These are phyloP conservation scores for Danionella cerebrum DNA, from an alignment of 2,113 vertebrate species.

Conservation along the genomic window DNA sequence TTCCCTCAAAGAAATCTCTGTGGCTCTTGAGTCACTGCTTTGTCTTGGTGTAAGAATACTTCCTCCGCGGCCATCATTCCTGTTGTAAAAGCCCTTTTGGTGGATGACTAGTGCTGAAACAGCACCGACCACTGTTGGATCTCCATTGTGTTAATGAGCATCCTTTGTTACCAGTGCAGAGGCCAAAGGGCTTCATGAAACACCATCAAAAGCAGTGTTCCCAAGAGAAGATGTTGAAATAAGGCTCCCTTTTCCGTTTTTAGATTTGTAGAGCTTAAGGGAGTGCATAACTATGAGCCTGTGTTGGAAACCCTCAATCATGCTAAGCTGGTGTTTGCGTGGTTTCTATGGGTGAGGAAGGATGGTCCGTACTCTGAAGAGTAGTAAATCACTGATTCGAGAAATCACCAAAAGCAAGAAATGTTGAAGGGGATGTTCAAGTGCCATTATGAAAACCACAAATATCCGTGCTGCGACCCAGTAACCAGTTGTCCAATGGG, in stretches of 20 bases:
- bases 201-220: constrained; percentile 22
- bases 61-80: constrained; percentile 39
- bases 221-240: constrained; percentile 8
- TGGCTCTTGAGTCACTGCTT: constrained; percentile 48
- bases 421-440: constrained; percentile 3
- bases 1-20: constrained; percentile 50
- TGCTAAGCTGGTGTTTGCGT: background rate
- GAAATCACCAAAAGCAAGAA: constrained; percentile 10
- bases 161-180: constrained; percentile 41
- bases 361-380: background rate
- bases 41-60: constrained; percentile 52
- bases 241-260: background rate
- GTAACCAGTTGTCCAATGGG: background rate
- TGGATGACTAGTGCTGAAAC: constrained; percentile 35
- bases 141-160: constrained; percentile 52
- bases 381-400: constrained; percentile 25
- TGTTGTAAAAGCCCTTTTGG: constrained; percentile 43
- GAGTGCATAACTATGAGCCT: background rate
- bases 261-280: constrained; percentile 1
- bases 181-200: constrained; percentile 45
- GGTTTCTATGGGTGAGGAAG: background rate
- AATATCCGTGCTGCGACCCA: constrained; percentile 1
- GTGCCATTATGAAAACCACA: constrained; percentile 13
- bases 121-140: constrained; percentile 46
- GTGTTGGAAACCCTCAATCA: constrained; percentile 19